Evolutionary conservation across 2,888 invertebrate genomes (phyloP).

Genomic region (Odiellus spinosus): DNA sequence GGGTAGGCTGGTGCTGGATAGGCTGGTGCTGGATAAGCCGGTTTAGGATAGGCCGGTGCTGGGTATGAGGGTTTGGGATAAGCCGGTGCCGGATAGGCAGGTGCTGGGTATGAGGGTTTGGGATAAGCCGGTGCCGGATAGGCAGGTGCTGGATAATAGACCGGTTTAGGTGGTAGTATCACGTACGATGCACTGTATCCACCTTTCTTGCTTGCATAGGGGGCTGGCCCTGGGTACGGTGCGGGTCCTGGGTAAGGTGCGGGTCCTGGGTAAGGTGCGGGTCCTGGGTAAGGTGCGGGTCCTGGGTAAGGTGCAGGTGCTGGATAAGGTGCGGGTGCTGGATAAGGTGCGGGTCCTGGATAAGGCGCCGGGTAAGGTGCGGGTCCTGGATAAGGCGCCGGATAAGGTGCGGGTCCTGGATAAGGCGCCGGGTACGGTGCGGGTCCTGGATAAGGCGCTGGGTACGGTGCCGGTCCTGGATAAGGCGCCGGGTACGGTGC

Average conservation of each 20-base stretch:
- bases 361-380: too few species aligned
- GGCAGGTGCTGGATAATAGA: slow-evolving; percentile 3
- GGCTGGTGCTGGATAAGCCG: neutral
- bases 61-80: neutral
- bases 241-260: too few species aligned
- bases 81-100: slow-evolving; percentile 3
- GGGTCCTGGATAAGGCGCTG: too few species aligned
- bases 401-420: too few species aligned
- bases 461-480: too few species aligned
- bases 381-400: too few species aligned
- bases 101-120: slow-evolving; percentile 2
- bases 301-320: slow-evolving; percentile 2
- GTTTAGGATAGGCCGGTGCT: slow-evolving; percentile 5
- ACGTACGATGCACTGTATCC: neutral
- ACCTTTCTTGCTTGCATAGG: too few species aligned
- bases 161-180: neutral
- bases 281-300: too few species aligned
- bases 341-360: neutral
- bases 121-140: slow-evolving; percentile 3
- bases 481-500: too few species aligned
- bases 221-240: too few species aligned
- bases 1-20: neutral
- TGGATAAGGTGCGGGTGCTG: neutral
- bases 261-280: too few species aligned
- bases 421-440: too few species aligned